phyloP scores from a whole-genome alignment of 2,797 vertebrate genomes.

The Diglossa cyanea region DNA sequence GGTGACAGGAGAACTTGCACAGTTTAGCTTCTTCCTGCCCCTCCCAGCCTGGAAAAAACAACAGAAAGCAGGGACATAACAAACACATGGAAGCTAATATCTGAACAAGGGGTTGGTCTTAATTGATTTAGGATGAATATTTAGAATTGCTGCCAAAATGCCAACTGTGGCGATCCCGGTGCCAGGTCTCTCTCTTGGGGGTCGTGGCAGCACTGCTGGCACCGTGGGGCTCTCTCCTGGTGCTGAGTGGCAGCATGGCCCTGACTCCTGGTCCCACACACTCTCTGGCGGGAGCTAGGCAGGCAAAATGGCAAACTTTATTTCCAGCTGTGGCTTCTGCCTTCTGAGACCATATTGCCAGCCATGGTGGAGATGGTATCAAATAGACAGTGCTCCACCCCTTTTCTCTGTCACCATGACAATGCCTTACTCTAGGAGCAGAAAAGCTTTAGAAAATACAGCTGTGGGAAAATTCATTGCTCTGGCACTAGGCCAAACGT shows the following conservation, averaged over 20 bases:
- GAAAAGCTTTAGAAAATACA: not conserved
- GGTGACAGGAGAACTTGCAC: not conserved
- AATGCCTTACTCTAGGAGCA: not conserved
- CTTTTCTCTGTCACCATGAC: not conserved
- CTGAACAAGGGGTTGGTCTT: not conserved
- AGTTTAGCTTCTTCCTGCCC: not conserved
- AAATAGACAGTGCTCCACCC: accelerated
- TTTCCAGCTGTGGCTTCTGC: not conserved
- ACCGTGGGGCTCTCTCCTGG: not conserved
- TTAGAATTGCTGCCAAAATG: not conserved
- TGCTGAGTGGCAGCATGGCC: not conserved
- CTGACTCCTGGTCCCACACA: not conserved
- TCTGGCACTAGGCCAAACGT: accelerated
- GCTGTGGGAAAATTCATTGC: not conserved
- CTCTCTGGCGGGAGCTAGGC: not conserved
- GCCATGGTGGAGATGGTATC: not conserved
- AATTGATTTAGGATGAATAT: not conserved
- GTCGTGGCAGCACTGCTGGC: accelerated
- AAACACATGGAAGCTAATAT: not conserved
- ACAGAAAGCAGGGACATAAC: accelerated
- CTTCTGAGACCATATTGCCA: not conserved
- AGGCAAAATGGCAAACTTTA: not conserved
- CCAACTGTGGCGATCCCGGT: accelerated
- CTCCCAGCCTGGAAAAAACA: not conserved
- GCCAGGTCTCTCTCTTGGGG: not conserved